phyloP scores from a whole-genome alignment of 2,888 invertebrate genomes.

The Tenthredo distinguenda region DNA sequence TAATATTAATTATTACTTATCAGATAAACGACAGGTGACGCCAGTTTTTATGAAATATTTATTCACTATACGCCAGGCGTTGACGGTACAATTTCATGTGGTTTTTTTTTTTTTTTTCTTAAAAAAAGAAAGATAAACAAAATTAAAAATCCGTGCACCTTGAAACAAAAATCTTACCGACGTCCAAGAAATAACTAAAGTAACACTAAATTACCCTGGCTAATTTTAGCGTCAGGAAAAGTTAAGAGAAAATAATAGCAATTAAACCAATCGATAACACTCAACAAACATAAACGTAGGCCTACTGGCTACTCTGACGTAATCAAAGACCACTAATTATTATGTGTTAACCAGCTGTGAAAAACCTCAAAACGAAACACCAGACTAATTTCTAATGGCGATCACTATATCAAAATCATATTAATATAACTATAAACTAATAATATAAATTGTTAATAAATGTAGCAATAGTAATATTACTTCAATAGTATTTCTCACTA shows the following conservation, averaged over 20 bases:
- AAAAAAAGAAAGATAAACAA: slow-evolving; percentile 57
- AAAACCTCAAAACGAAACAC: slow-evolving; percentile 47
- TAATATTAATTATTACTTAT: slow-evolving; percentile 39
- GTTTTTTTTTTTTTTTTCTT: slow-evolving; percentile 46
- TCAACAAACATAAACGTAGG: slow-evolving; percentile 12
- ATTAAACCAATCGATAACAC: slow-evolving; percentile 19
- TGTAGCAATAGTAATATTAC: slow-evolving; percentile 61
- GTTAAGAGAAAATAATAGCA: slow-evolving; percentile 19
- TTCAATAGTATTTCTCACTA: slow-evolving; percentile 75
- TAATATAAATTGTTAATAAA: slow-evolving; percentile 52
- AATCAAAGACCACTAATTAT: slow-evolving; percentile 16
- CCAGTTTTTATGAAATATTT: slow-evolving; percentile 14
- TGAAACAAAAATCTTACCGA: slow-evolving; percentile 11
- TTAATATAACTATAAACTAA: slow-evolving; percentile 40
- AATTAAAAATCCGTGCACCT: slow-evolving; percentile 24
- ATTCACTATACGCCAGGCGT: neutral
- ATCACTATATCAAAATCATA: slow-evolving; percentile 42
- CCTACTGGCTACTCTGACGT: slow-evolving; percentile 51
- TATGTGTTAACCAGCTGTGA: slow-evolving; percentile 56
- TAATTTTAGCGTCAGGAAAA: neutral
- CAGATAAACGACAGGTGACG: slow-evolving; percentile 28
- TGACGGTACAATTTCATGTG: slow-evolving; percentile 40
- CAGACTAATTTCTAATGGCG: slow-evolving; percentile 45
- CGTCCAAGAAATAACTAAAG: neutral
- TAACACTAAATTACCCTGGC: slow-evolving; percentile 56